Evolutionary conservation across 2,797 vertebrate species (phyloP), one percentile per base, ranked within the genome.

Genomic region (Aldrovandia affinis): DNA sequence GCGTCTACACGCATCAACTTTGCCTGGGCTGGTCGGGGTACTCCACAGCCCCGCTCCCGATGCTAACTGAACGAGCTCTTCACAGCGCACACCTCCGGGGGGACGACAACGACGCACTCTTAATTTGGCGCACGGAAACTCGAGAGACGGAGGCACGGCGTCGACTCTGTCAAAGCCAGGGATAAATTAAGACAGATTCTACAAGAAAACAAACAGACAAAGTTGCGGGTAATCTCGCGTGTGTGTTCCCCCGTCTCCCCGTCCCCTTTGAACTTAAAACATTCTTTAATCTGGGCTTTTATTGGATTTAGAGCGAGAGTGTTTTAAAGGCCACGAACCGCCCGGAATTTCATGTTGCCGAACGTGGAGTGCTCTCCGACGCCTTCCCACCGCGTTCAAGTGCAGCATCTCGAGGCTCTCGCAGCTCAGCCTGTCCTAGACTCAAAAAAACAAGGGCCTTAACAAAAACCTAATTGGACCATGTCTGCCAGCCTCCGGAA

Each of bases 181-280:
- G 75, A 78, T 59, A 78, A 47, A 78, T 83, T 65, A 78, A 44
- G 82, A 73, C 18, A 61, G 36, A 83, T 78, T 44, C 73, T 25
- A 50, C 39, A 63, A 30, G 36, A 78, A 77, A 55, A 44, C 36
- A 54, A 42, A 59, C 39, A 42, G 12, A 25, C 5, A 70, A 25
- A 77, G 39, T 15, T 47, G 73, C 20, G 20, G 73, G 18, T 44
- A 44, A 77, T 77, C 73, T 47, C 33, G 33, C 4, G 20, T 10
- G 15, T 57, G 2, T 20, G 18, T 20, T 3, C 10, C 7, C 9
- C 10, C 73, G 25, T 9, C 22, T 47, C 25, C 42, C 22, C 73
- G 9, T 22, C 73, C 18, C 8, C 22, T 80, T 55, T 80, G 78
- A 54, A 55, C 78, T 42, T 50, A 79, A n/a, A 79, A 28, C 10